phyloP scores from a whole-genome alignment of 1,140 invertebrate genomes.

The Theocolax elegans region DNA sequence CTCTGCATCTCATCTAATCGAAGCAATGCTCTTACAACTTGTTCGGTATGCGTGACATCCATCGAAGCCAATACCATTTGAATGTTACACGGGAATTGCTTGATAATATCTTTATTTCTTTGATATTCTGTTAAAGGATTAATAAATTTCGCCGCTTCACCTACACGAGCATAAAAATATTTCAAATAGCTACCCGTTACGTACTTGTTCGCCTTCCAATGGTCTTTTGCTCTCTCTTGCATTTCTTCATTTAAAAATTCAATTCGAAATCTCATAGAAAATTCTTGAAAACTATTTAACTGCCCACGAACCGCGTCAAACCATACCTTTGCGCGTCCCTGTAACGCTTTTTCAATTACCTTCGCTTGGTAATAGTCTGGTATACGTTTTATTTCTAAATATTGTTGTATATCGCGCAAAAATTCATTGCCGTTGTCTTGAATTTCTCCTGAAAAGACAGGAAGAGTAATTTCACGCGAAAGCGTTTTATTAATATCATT shows the following conservation, averaged over 20 bases:
- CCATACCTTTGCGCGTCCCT: not conserved
- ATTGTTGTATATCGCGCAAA: too few species aligned
- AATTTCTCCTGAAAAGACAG: not conserved
- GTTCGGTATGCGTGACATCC: not conserved
- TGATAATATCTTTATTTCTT: not conserved
- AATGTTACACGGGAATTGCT: not conserved
- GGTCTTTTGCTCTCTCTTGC: not conserved
- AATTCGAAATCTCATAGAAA: not conserved
- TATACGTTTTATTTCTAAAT: not conserved
- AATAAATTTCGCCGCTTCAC: not conserved
- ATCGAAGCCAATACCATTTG: too few species aligned
- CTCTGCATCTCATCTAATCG: too few species aligned
- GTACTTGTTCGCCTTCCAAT: not conserved
- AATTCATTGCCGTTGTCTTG: not conserved
- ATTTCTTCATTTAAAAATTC: conserved; percentile 4
- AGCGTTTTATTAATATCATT: too few species aligned
- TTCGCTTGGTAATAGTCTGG: not conserved
- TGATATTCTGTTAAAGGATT: not conserved
- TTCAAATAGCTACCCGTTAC: not conserved
- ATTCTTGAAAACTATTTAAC: not conserved
- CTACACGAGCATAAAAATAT: not conserved
- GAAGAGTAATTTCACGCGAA: too few species aligned
- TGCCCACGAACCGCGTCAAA: not conserved
- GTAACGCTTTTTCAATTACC: not conserved
- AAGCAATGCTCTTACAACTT: too few species aligned